Conservation (phyloP, 1,140 invertebrate genomes). For the Eufriesea mexicana region DNA sequence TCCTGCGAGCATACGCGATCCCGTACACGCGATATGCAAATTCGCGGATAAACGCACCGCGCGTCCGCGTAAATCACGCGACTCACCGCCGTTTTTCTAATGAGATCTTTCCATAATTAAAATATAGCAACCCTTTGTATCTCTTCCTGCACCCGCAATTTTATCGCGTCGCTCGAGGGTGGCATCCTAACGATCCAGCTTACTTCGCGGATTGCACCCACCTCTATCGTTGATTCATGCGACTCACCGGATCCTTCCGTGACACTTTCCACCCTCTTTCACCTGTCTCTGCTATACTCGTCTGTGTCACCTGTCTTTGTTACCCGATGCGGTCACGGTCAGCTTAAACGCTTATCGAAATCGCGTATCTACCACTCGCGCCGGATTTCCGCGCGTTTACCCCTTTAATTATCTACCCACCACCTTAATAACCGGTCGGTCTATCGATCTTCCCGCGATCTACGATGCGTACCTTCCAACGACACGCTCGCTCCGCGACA, state of each 20-base stretch:
- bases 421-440: background rate
- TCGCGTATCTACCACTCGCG: background rate
- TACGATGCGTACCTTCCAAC: slow-evolving; percentile 15
- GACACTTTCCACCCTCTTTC: background rate
- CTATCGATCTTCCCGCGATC: background rate
- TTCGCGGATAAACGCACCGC: slow-evolving; percentile 65
- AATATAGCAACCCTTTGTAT: slow-evolving; percentile 26
- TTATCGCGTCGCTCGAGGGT: slow-evolving; percentile 34
- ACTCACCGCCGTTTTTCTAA: slow-evolving; percentile 57
- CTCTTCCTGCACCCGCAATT: slow-evolving; percentile 4
- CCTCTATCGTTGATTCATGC: slow-evolving; percentile 30
- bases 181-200: background rate
- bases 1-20: slow-evolving; percentile 7
- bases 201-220: background rate
- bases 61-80: slow-evolving; percentile 65
- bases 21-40: slow-evolving; percentile 75
- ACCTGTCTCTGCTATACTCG: too few relatives aligned
- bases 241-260: background rate
- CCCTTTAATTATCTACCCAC: slow-evolving; percentile 31
- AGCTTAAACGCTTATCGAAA: slow-evolving; percentile 18
- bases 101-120: slow-evolving; percentile 66
- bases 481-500: slow-evolving; percentile 22
- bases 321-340: background rate
- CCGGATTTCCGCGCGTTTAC: background rate
- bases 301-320: too few relatives aligned